These are phyloP conservation scores for Chelonus formosanus DNA, from an alignment of 2,888 invertebrate species.

Conservation along the genomic window DNA sequence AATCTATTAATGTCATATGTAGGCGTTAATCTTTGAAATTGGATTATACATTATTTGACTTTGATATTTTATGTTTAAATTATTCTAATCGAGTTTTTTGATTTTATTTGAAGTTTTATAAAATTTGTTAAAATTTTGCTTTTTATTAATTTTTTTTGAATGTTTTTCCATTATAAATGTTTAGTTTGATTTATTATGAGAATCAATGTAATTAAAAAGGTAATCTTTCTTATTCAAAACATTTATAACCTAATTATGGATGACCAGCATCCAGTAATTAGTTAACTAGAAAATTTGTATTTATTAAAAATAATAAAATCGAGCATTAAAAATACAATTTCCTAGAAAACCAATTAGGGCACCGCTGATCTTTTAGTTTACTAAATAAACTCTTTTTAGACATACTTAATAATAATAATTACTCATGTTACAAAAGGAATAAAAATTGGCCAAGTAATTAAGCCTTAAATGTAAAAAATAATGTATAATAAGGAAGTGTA, in stretches of 20 bases:
- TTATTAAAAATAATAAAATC: slow-evolving; percentile 27
- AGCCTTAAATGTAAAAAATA: too few relatives aligned
- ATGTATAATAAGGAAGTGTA: background rate
- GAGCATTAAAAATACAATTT: slow-evolving; percentile 16
- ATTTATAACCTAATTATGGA: slow-evolving; percentile 27
- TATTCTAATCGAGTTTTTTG: too few relatives aligned
- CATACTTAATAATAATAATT: slow-evolving; percentile 5
- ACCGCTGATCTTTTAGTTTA: slow-evolving; percentile 48
- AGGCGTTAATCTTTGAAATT: too few relatives aligned
- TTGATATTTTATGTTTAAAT: too few relatives aligned
- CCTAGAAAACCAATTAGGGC: slow-evolving; percentile 54
- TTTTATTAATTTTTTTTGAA: too few relatives aligned
- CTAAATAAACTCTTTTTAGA: background rate
- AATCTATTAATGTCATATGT: too few relatives aligned
- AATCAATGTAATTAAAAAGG: too few relatives aligned
- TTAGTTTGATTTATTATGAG: too few relatives aligned
- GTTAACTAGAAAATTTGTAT: slow-evolving; percentile 45
- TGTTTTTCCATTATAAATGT: too few relatives aligned
- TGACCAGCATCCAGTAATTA: slow-evolving; percentile 53
- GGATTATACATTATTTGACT: too few relatives aligned
- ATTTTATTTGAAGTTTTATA: too few relatives aligned
- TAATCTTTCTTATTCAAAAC: background rate
- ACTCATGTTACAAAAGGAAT: slow-evolving; percentile 29
- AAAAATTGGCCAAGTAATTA: slow-evolving; percentile 13
- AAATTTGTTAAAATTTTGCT: too few relatives aligned